Evolutionary conservation across 1,140 invertebrate species (phyloP), one percentile per base, ranked within the genome.

Genomic region (Tigriopus japonicus): DNA sequence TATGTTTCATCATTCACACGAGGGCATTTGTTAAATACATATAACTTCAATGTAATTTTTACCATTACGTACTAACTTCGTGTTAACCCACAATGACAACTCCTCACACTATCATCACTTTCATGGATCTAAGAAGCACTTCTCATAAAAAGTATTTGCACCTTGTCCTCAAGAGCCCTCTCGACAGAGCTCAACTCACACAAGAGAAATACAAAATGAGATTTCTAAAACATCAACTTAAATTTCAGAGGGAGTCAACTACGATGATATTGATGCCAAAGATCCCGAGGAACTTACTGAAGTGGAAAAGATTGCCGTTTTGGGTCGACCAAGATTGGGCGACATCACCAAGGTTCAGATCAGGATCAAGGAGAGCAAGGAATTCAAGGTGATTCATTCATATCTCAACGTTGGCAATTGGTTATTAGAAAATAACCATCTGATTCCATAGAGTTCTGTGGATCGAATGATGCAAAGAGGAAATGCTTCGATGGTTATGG

Each of bases 391-490:
- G 68, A 67, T 5, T 35, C 3, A 2, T 49, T 49, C 45, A 15
- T 49, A 12, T 43, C 10, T 49, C n/a, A 21, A 49, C 3, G n/a
- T 49, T 6, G 2, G 28, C n/a, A 35, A 5, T 35, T 35, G 28
- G 9, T 35, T 35, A 9, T 35, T 35, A 35, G 9, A 35, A 3
- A 58, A 5, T 52, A 5, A 17, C 19, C 19, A 15, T 6, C 21
- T 49, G 3, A 49, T 49, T 6, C 19, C 63, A 73, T 77, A 94
- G 87, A 93, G 87, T 71, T 94, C 92, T 52, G 92, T 98, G 52
- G 94, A 98, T 74, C 95, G 95, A 73, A 79, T 98, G 69, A 84
- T 98, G 62, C 89, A 95, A 75, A 84, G 92, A 68, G 90, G 91
- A 23, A 96, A 96, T 71, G 85, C 87, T 21, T 92, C 90, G 7